Conservation (phyloP, 2,888 invertebrate species). For the Acheta domesticus region DNA sequence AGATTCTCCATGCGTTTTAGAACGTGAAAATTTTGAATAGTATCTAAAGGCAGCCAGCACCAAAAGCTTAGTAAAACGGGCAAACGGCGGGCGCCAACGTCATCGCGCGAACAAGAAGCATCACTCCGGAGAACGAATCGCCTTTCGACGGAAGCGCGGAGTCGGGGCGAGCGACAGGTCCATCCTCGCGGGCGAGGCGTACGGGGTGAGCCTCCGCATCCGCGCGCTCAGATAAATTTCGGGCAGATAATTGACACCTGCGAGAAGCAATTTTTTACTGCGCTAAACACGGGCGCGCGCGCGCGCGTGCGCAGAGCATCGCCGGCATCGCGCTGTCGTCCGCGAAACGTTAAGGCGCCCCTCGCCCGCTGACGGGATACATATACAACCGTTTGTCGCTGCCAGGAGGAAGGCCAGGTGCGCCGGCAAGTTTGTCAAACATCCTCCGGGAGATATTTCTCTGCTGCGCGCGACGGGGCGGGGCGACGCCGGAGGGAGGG, state of each 20-base stretch:
- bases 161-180: too few relatives aligned
- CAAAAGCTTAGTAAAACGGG: too few relatives aligned
- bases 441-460: background rate
- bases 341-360: background rate
- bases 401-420: slow-evolving; percentile 4
- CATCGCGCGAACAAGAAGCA: too few relatives aligned
- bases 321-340: background rate
- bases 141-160: too few relatives aligned
- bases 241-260: slow-evolving; percentile 1
- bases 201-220: too few relatives aligned
- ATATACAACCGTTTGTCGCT: background rate
- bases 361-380: background rate
- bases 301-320: background rate
- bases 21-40: too few relatives aligned
- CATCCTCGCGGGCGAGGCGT: too few relatives aligned
- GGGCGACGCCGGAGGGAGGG: background rate
- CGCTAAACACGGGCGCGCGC: background rate
- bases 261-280: background rate
- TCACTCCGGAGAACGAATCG: too few relatives aligned
- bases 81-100: too few relatives aligned
- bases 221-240: background rate
- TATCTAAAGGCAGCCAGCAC: too few relatives aligned
- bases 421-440: background rate
- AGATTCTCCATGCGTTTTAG: too few relatives aligned
- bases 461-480: background rate